Conservation (phyloP, 2,888 invertebrate genomes). For the Plebejus anna region DNA sequence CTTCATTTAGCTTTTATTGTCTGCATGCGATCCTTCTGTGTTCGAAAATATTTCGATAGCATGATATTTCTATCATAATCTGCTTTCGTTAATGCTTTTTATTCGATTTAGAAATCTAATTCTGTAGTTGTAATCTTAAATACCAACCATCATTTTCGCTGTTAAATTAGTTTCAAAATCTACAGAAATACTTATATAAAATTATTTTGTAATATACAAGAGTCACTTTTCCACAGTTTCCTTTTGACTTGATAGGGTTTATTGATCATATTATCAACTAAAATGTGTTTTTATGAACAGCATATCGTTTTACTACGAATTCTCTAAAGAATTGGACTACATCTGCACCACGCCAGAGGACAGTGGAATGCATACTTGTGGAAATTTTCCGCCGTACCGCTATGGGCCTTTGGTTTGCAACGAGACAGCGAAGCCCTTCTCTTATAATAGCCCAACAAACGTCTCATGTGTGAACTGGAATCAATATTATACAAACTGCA, state of each 20-base stretch:
- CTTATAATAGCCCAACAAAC: constrained; percentile 83
- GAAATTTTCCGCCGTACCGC: constrained; percentile 88
- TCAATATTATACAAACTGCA: constrained; percentile 97
- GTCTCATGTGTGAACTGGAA: constrained; percentile 98
- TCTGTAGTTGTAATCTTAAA: neutral
- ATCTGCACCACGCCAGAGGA: constrained; percentile 96
- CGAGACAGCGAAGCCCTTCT: constrained; percentile 82
- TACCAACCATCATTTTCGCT: neutral
- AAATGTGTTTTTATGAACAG: constrained; percentile 52
- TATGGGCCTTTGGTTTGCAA: constrained; percentile 88
- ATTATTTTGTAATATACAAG: neutral
- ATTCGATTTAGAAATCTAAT: constrained; percentile 1
- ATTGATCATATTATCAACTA: constrained; percentile 1
- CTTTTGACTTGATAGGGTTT: neutral
- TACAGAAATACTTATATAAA: neutral
- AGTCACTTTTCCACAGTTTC: neutral
- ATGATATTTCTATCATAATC: constrained; percentile 38
- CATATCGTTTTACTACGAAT: constrained; percentile 91
- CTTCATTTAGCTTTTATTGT: constrained; percentile 44
- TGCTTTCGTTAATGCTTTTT: constrained; percentile 36
- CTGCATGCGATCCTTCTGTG: constrained; percentile 41
- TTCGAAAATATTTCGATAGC: constrained; percentile 30
- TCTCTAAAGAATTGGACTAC: constrained; percentile 95
- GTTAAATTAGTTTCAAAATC: neutral
- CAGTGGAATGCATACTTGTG: constrained; percentile 96